Evolutionary conservation across 2,113 vertebrate species (phyloP), one percentile per base, ranked within the genome.

Genomic region (Triplophysa rosa): DNA sequence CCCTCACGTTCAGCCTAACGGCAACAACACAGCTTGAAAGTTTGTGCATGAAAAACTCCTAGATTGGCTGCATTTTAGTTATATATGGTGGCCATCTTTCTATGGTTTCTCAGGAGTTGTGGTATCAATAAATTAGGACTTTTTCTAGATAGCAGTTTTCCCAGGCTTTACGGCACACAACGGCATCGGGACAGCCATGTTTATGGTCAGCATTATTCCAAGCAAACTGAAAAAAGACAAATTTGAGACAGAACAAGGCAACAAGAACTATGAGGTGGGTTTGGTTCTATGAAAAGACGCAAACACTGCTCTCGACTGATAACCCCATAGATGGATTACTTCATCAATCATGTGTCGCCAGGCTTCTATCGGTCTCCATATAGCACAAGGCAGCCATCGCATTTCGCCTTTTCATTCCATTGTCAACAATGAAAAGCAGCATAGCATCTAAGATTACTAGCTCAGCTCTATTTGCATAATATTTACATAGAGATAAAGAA

Each of bases 361-460:
- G 54, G n/a, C 33, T 69, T 75, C 64, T 67, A 63, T 76, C 49
- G 42, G 16, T 67, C 24, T 77, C 42, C 54, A 68, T 84, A 72
- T 29, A 73, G 67, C 52, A 63, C 19, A 14, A 33, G 62, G 33
- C 33, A 77, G 66, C 58, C 8, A 23, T 37, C 52, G 45, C 40
- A 24, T 54, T 70, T 65, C 12, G 11, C 37, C 71, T 76, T 76
- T 76, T 70, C 49, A 79, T 76, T 80, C 67, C 47, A 17, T 77
- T 63, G 61, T 83, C 37, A 49, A 64, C 49, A 40, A 52, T 72
- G 54, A 67, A 83, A 71, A 62, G 59, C 67, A 83, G 12, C 19
- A 80, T 16, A 67, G 47, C 67, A 72, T 77, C 82, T 77, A 67
- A 80, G 69, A 83, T 83, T 67, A 80, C 37, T 11, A 61, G 40